Conservation (phyloP, 2,113 vertebrate genomes). For the Gopherus evgoodei region DNA sequence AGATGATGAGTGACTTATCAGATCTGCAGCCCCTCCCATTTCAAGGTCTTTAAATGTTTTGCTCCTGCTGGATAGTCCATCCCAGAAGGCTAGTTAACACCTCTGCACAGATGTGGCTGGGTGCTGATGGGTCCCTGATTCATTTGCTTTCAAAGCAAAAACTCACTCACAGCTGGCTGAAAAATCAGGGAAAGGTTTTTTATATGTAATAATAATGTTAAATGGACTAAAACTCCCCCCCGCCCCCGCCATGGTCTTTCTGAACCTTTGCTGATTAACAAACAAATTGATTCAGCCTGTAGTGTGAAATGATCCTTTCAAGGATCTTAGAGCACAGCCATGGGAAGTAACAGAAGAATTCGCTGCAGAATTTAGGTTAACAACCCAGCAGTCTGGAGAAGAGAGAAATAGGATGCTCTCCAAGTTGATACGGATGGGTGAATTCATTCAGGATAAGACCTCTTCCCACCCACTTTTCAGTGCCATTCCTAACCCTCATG, state of each 20-base stretch:
- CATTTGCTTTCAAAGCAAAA: constrained; percentile 21
- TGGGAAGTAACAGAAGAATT: constrained; percentile 3
- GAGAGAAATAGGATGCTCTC: constrained; percentile 29
- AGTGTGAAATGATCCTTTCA: constrained; percentile 61
- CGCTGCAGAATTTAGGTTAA: constrained; percentile 15
- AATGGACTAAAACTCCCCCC: neutral
- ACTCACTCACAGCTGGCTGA: neutral
- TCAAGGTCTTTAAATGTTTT: neutral
- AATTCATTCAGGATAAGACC: neutral
- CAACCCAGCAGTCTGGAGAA: constrained; percentile 8
- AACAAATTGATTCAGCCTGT: constrained; percentile 39
- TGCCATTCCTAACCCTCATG: neutral
- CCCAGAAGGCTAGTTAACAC: constrained; percentile 38
- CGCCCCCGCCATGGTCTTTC: neutral
- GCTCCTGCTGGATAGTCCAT: neutral
- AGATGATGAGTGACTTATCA: constrained; percentile 2
- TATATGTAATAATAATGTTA: neutral
- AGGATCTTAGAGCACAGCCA: constrained; percentile 3
- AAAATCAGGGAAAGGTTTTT: constrained; percentile 27
- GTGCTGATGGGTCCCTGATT: constrained; percentile 37
- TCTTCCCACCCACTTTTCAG: neutral
- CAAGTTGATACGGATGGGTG: neutral
- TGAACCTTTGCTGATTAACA: constrained; percentile 60
- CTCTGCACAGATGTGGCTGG: constrained; percentile 51
- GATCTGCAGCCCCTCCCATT: neutral